phyloP scores from a whole-genome alignment of 1,140 invertebrate species.

The Choristoneura fumiferana region DNA sequence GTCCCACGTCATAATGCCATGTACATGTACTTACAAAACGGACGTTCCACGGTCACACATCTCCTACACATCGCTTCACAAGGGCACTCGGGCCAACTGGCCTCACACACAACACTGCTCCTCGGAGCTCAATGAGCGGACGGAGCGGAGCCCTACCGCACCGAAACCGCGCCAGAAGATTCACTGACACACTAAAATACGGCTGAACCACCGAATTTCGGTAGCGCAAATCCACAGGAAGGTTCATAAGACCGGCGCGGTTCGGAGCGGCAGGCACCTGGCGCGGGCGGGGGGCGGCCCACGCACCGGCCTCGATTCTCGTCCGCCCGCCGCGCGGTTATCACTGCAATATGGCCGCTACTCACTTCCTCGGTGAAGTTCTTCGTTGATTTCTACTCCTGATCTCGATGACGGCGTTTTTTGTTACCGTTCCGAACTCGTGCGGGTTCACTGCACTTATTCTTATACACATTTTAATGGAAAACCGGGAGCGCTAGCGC shows the following conservation, averaged over 20 bases:
- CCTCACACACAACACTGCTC: conserved; percentile 67
- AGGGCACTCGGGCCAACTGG: conserved; percentile 63
- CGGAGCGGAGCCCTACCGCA: conserved; percentile 48
- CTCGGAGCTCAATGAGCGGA: conserved; percentile 24
- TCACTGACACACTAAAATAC: conserved; percentile 66
- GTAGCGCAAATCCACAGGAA: conserved; percentile 74
- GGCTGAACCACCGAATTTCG: conserved; percentile 69
- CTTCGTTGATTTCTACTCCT: conserved; percentile 77
- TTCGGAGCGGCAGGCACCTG: conserved; percentile 75
- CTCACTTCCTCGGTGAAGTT: conserved; percentile 78
- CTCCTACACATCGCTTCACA: conserved; percentile 68
- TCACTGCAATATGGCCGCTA: conserved; percentile 78
- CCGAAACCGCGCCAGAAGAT: conserved; percentile 60
- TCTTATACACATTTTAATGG: conserved; percentile 78
- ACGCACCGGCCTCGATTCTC: conserved; percentile 78
- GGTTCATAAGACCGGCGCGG: conserved; percentile 71
- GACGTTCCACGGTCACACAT: conserved; percentile 67
- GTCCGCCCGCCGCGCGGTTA: conserved; percentile 76
- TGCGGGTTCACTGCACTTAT: conserved; percentile 79
- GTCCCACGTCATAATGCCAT: conserved; percentile 37
- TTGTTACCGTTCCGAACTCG: conserved; percentile 75
- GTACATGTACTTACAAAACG: conserved; percentile 63
- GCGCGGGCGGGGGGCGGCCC: conserved; percentile 75
- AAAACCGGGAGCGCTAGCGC: conserved; percentile 75
- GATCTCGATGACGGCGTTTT: conserved; percentile 74